These are phyloP conservation scores for Craseonycteris thonglongyai DNA, from an alignment of 2,113 vertebrate species.

Conservation along the genomic window DNA sequence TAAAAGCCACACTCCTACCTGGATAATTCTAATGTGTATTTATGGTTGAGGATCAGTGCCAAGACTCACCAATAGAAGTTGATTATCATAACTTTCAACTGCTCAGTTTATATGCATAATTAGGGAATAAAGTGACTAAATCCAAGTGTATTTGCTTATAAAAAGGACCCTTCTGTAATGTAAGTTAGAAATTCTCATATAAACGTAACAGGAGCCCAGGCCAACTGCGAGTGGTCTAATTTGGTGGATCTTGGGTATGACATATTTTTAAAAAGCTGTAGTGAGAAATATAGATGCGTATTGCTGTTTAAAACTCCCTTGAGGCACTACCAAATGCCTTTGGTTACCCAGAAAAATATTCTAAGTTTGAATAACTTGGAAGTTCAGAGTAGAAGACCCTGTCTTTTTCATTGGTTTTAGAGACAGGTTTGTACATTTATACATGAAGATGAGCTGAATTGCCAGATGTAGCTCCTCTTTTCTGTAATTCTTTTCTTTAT, in stretches of 20 bases:
- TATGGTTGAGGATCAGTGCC: neutral
- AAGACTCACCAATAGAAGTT: neutral
- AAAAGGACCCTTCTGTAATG: neutral
- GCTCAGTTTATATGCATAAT: neutral
- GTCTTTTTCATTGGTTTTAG: neutral
- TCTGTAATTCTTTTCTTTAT: slow-evolving; percentile 17
- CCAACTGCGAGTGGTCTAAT: neutral
- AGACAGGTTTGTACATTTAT: neutral
- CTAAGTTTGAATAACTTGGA: neutral
- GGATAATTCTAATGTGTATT: neutral
- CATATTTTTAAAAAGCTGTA: neutral
- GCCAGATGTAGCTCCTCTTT: neutral
- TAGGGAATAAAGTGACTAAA: neutral
- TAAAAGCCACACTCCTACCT: neutral
- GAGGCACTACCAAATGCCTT: neutral
- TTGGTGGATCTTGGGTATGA: neutral
- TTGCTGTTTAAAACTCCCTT: neutral
- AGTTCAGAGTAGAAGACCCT: neutral
- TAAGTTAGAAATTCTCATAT: slow-evolving; percentile 12
- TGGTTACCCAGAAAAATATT: neutral
- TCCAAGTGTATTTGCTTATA: neutral
- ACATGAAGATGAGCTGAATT: neutral
- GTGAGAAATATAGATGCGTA: neutral
- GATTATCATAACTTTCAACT: neutral
- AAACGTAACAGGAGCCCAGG: neutral